Percentiles rank a stretch among this genome's conserved stretches.
Conservation (phyloP, 2,797 vertebrate species). For the Gephyroberyx darwinii region DNA sequence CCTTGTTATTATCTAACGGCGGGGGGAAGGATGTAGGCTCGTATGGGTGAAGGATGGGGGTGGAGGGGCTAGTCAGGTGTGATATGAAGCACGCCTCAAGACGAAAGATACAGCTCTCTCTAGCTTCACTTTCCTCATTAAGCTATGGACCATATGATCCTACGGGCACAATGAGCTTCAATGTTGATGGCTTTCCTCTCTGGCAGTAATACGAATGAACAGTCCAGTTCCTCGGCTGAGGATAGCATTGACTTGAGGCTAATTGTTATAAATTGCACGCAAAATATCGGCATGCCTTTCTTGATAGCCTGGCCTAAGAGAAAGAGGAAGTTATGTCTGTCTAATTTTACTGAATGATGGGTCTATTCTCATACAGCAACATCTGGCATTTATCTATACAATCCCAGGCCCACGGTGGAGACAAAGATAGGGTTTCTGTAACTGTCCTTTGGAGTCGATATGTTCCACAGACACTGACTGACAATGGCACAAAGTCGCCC, state of each 20-base stretch:
- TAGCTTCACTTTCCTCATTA: constrained; percentile 42
- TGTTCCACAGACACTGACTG: constrained; percentile 23
- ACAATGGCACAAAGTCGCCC: constrained; percentile 30
- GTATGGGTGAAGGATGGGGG: neutral
- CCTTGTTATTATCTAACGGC: neutral
- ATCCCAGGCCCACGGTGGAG: neutral
- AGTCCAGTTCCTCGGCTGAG: constrained; percentile 41
- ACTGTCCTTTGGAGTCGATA: constrained; percentile 31
- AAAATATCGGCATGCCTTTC: constrained; percentile 35
- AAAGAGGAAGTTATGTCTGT: constrained; percentile 20
- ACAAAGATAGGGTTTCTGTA: constrained; percentile 17
- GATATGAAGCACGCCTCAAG: constrained; percentile 20
- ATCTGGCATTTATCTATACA: constrained; percentile 43
- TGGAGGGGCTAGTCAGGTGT: constrained; percentile 22
- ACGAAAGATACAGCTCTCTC: constrained; percentile 39
- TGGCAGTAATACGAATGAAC: constrained; percentile 61
- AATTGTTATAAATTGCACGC: constrained; percentile 56
- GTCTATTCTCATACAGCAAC: constrained; percentile 38
- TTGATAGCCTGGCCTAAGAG: constrained; percentile 30
- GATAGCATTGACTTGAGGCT: constrained; percentile 58
- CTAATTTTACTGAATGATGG: constrained; percentile 27
- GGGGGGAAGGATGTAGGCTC: neutral
- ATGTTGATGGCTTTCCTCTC: constrained; percentile 50
- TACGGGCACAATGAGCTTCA: constrained; percentile 54
- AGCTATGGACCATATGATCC: constrained; percentile 31